Evolutionary conservation across 2,113 vertebrate genomes (phyloP), one percentile per base, ranked within the genome.

Genomic region (Lepisosteus oculatus): DNA sequence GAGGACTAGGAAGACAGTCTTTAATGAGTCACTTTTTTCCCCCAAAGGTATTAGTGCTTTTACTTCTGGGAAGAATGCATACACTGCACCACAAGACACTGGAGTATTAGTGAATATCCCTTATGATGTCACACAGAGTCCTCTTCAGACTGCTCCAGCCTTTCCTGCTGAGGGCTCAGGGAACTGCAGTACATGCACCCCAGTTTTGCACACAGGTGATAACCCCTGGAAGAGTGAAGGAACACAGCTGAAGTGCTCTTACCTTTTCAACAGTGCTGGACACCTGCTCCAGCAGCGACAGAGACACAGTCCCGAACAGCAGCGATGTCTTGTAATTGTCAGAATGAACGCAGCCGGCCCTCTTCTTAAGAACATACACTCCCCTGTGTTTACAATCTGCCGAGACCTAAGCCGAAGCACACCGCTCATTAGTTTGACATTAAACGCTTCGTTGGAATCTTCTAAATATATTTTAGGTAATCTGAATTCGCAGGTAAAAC

Each of bases 351-450:
- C 73, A 62, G 13, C 68, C 76, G 77, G 29, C 17, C 11, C 17
- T 76, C 73, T 80, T 93, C 80, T 88, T 93, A n/a, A 83, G 65
- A 54, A 88, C 68, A 70, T 85, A 87, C 15, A 85, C 61, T 3
- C 69, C 47, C 73, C 87, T 90, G 62, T 74, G 74, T 61, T 80
- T 74, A 44, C 75, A 43, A 41, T 72, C 61, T 66, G 0, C 0
- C 11, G 71, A 65, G 17, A 78, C 73, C 85, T 87, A 47, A 69
- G 54, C 12, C 51, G 5, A 15, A 47, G 11, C 15, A 3, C 7
- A 45, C 11, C 54, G n/a, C 17, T 55, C 5, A 29, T 70, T 3
- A 47, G 56, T 65, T 45, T 15, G 4, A 9, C 9, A 17, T 15
- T 12, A 17, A 11, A 41, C 43, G 62, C 3, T 17, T 69, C 29